These are phyloP conservation scores for Exocentrus adspersus DNA, from an alignment of 2,888 invertebrate genomes.

Conservation along the genomic window DNA sequence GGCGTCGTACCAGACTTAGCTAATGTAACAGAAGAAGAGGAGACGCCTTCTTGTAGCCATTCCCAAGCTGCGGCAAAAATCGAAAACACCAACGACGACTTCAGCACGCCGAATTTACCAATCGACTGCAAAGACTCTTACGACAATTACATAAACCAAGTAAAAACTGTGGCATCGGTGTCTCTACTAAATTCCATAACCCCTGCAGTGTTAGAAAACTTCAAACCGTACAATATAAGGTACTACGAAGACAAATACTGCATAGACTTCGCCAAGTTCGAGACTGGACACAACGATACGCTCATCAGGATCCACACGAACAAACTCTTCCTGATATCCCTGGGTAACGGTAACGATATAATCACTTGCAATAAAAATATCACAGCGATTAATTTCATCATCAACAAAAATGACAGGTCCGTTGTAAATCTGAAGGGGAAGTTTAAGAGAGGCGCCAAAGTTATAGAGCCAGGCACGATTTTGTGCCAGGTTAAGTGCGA, in stretches of 20 bases:
- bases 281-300: constrained; percentile 31
- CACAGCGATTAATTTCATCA: constrained; percentile 42
- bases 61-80: too few relatives aligned
- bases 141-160: constrained; percentile 1
- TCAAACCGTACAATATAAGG: constrained; percentile 38
- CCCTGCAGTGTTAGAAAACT: constrained; percentile 36
- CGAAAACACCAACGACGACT: neutral
- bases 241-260: constrained; percentile 45
- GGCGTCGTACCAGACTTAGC: too few relatives aligned
- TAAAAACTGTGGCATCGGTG: constrained; percentile 2
- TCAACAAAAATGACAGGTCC: constrained; percentile 42
- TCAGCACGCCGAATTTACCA: neutral
- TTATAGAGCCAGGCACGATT: constrained; percentile 38
- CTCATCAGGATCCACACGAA: constrained; percentile 44
- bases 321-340: constrained; percentile 40
- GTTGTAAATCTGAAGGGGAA: constrained; percentile 43
- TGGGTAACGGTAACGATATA: constrained; percentile 46
- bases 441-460: constrained; percentile 41
- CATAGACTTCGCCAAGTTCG: constrained; percentile 29
- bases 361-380: constrained; percentile 38
- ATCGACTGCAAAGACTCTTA: neutral
- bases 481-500: constrained; percentile 46
- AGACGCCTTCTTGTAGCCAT: too few relatives aligned
- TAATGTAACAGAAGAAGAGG: too few relatives aligned
- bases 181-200: constrained; percentile 40